Conservation (phyloP, 2,113 vertebrate genomes). For the Donacobius atricapilla region DNA sequence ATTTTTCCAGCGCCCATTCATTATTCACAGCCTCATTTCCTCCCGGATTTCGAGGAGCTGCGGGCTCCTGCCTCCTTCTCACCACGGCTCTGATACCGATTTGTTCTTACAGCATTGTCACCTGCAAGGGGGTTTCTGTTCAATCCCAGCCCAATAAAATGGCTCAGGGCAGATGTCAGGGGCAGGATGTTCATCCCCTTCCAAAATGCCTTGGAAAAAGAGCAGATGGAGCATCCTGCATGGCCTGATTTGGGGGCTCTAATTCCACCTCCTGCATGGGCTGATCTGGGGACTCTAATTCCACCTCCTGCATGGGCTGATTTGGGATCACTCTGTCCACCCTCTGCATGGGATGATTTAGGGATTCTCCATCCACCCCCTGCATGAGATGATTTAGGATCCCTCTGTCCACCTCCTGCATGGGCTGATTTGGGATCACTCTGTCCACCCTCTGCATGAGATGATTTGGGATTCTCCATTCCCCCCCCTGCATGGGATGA, state of each 20-base stretch:
- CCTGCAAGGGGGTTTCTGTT: neutral
- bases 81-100: neutral
- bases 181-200: neutral
- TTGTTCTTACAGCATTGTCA: neutral
- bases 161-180: neutral
- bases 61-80: neutral
- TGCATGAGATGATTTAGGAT: neutral
- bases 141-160: neutral
- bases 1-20: constrained; percentile 41
- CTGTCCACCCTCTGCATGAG: fast-evolving
- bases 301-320: too few species aligned
- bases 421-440: neutral
- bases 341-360: fast-evolving
- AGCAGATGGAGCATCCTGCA: neutral
- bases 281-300: fast-evolving
- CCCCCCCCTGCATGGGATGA: too few species aligned
- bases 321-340: too few species aligned
- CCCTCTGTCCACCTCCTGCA: fast-evolving
- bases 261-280: neutral
- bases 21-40: constrained; percentile 48
- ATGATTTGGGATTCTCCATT: neutral
- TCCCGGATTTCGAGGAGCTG: neutral
- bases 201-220: fast-evolving
- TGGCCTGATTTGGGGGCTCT: neutral
- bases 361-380: fast-evolving